Evolutionary conservation across 2,888 invertebrate species (phyloP).

Genomic region (Brachyptera putata): DNA sequence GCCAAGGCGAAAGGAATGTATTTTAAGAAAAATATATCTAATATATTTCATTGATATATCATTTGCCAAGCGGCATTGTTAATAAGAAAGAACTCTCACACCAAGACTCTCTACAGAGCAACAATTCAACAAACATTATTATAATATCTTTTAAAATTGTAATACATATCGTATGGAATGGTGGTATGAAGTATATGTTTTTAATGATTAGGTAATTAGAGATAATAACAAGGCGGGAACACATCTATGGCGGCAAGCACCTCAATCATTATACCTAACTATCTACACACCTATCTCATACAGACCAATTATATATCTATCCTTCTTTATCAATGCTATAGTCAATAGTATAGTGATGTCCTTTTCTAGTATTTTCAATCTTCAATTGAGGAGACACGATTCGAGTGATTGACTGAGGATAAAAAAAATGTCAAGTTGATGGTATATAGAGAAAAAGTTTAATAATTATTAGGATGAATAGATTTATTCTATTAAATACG

Average conservation of each 20-base stretch:
- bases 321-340: background rate
- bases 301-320: slow-evolving; percentile 4
- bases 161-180: slow-evolving; percentile 13
- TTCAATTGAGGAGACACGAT: background rate
- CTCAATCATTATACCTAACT: slow-evolving; percentile 22
- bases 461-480: no score
- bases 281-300: slow-evolving; percentile 25
- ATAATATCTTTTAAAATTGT: slow-evolving; percentile 17
- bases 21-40: background rate
- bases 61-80: slow-evolving; percentile 7
- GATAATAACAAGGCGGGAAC: slow-evolving; percentile 31
- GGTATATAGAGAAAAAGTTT: no score
- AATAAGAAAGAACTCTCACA: slow-evolving; percentile 24
- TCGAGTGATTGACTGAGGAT: no score
- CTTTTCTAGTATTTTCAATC: background rate
- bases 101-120: no score
- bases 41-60: background rate
- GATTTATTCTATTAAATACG: no score
- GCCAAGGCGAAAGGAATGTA: no score
- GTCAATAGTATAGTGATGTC: background rate
- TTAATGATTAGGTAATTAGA: slow-evolving; percentile 33
- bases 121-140: slow-evolving; percentile 15
- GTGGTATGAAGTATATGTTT: slow-evolving; percentile 23
- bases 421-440: no score
- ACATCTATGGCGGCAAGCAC: slow-evolving; percentile 11